A percentile compares a stretch with the other conserved stretches of the same genome.
Conservation (phyloP, 23 tunicate species). For the Corella eumyota region DNA sequence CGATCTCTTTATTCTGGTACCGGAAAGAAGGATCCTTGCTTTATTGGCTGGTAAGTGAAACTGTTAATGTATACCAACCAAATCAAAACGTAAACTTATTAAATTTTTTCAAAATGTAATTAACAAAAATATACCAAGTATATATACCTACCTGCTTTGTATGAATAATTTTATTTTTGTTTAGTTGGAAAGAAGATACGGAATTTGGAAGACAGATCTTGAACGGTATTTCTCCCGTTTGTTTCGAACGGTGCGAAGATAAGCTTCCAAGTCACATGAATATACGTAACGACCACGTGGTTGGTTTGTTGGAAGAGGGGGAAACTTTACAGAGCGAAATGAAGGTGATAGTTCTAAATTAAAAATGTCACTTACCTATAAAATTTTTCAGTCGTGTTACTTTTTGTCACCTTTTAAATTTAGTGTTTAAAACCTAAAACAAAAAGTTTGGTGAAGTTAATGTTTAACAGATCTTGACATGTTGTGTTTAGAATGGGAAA, state of each 20-base stretch:
- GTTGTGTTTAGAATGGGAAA: conserved; percentile 9
- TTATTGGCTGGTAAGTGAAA: conserved; percentile 14
- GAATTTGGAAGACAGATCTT: conserved; percentile 32
- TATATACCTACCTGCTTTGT: no score
- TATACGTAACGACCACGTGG: conserved; percentile 3
- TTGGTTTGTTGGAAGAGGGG: background rate
- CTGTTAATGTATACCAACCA: no score
- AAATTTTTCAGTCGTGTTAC: no score
- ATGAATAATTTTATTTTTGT: no score
- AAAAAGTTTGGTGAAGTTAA: no score
- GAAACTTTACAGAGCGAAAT: background rate
- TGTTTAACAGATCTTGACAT: no score
- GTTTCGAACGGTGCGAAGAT: conserved; percentile 7
- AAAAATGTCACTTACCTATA: no score
- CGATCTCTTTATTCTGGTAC: conserved; percentile 8
- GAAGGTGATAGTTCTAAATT: background rate
- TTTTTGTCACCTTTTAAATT: no score
- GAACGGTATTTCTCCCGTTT: conserved; percentile 24
- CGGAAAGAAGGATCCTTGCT: conserved; percentile 14
- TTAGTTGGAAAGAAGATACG: conserved; percentile 26
- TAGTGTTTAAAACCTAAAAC: no score
- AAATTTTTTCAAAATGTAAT: no score
- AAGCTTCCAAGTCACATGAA: background rate
- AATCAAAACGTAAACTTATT: no score
- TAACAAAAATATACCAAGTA: no score